Evolutionary conservation across 2,888 invertebrate species (phyloP), one percentile per base, ranked within the genome.

Genomic region (Orthonevra nobilis): DNA sequence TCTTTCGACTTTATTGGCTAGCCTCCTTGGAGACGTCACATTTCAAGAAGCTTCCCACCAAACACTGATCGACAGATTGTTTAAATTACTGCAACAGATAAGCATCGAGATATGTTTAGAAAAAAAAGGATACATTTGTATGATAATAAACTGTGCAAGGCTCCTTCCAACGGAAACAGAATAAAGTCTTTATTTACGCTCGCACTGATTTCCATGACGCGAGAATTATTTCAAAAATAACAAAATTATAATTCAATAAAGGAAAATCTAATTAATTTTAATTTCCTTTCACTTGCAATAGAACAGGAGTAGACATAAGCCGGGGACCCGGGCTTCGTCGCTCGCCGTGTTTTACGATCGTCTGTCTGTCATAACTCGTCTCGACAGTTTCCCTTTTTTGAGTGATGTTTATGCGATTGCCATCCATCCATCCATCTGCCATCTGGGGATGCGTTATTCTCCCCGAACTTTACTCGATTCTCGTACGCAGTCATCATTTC

Each of bases 201-300:
- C 58, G 60, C 34, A 48, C 54, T 48, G 60, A 48, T 72, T 72
- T 66, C 40, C 40, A 64, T 32, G 52, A 58, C 32, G 32, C 30
- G 44, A 26, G 75, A 44, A 58, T 19, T 19, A 56, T 42, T 66
- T 66, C 23, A 36, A 42, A 63, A 56, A n/a, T n/a, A n/a, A n/a
- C n/a, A n/a, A n/a, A n/a, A 79, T 79, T 61, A 73, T 72, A 79
- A 79, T 79, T 79, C 79, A 79, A 79, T 79, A 73, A 66, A 42
- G 64, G 30, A 56, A 32, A 30, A 73, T 48, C 50, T 79, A 79
- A 79, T 79, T 79, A 79, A 61, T 50, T 72, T 79, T 48, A 72
- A 73, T 79, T 73, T 79, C 56, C 32, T 54, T 66, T 23, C 46
- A 28, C 40, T 56, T 19, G 38, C 20, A n/a, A n/a, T n/a, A n/a